These are phyloP conservation scores for Catharus bicknelli DNA, from an alignment of 2,113 vertebrate species.

Conservation along the genomic window DNA sequence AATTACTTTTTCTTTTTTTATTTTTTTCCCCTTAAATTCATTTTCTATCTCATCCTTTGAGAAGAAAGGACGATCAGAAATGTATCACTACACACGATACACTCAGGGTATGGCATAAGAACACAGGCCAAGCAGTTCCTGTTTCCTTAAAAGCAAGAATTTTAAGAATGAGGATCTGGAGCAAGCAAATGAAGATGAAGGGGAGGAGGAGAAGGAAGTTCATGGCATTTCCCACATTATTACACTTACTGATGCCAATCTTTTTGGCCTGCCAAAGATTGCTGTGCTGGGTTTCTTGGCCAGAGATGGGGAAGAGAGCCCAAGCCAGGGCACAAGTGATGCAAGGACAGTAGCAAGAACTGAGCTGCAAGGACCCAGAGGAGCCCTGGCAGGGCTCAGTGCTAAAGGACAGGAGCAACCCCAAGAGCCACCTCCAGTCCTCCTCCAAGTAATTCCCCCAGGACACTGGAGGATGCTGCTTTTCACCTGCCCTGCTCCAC, in stretches of 20 bases:
- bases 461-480: neutral
- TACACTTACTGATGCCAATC: neutral
- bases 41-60: neutral
- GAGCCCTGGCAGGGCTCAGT: neutral
- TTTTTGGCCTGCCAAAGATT: neutral
- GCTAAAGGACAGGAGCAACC: neutral
- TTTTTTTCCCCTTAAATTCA: no score
- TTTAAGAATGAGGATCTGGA: neutral
- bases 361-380: neutral
- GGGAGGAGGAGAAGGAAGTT: neutral
- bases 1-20: neutral
- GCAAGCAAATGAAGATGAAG: neutral
- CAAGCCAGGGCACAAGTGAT: fast-evolving
- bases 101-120: neutral
- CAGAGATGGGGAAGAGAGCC: neutral
- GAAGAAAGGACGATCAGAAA: neutral
- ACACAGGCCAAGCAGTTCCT: neutral
- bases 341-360: neutral
- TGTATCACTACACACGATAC: neutral
- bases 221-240: neutral
- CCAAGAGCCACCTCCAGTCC: neutral
- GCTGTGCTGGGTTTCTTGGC: neutral
- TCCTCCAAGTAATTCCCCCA: neutral
- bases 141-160: neutral
- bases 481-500: neutral